A percentile compares a stretch with the other conserved stretches of the same genome.
Evolutionary conservation across 1,140 invertebrate genomes (phyloP).

Genomic region (Temnothorax longispinosus): DNA sequence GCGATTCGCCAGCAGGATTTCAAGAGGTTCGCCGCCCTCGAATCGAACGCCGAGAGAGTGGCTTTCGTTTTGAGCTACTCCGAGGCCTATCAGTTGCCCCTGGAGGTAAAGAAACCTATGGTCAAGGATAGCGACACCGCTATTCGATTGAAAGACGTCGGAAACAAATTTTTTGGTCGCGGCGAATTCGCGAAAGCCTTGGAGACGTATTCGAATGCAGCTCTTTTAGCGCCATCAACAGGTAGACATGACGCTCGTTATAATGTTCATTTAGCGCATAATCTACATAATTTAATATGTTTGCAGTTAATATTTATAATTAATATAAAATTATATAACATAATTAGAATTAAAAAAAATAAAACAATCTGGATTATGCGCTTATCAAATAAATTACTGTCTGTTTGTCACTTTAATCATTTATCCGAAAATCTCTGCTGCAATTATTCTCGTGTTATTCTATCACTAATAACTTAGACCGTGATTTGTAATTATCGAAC

Average conservation of each 20-base stretch:
- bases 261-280: not conserved
- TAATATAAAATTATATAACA: no score
- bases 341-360: no score
- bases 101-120: constrained; percentile 75
- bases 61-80: constrained; percentile 79
- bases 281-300: not conserved
- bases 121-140: constrained; percentile 89
- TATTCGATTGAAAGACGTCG: constrained; percentile 89
- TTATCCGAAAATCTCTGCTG: not conserved
- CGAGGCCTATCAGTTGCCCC: constrained; percentile 74
- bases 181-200: constrained; percentile 92
- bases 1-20: constrained; percentile 74
- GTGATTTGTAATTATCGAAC: not conserved
- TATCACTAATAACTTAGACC: not conserved
- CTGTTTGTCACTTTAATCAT: not conserved
- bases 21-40: constrained; percentile 74
- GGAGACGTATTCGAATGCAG: constrained; percentile 90
- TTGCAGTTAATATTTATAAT: not conserved
- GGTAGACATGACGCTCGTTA: constrained; percentile 82
- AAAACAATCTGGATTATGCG: not conserved
- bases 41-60: constrained; percentile 75
- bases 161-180: constrained; percentile 92
- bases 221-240: constrained; percentile 88
- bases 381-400: not conserved
- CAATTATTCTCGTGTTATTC: not conserved